Evolutionary conservation across 2,113 vertebrate genomes (phyloP).

Genomic region (Perca schrenkii): DNA sequence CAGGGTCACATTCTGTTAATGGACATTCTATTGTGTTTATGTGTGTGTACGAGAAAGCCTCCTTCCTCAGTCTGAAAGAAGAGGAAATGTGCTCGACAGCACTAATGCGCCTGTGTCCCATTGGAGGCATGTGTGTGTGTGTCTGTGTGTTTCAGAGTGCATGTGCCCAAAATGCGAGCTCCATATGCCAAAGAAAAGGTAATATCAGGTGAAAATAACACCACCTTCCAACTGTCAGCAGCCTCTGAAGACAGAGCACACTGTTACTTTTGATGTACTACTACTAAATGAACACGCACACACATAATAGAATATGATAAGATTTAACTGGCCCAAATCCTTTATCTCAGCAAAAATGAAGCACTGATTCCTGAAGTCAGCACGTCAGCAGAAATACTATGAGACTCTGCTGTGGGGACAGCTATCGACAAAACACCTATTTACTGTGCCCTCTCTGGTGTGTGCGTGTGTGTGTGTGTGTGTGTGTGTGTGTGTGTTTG

Average conservation of each 20-base stretch:
- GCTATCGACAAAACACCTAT: constrained; percentile 73
- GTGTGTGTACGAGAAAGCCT: constrained; percentile 5
- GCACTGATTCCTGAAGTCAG: constrained; percentile 54
- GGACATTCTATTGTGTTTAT: constrained; percentile 18
- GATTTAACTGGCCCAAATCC: constrained; percentile 67
- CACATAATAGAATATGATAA: constrained; percentile 51
- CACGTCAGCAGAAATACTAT: constrained; percentile 54
- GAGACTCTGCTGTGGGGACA: constrained; percentile 52
- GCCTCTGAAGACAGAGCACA: constrained; percentile 26
- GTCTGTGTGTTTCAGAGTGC: constrained; percentile 1
- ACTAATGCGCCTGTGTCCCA: constrained; percentile 42
- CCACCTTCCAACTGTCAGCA: constrained; percentile 16
- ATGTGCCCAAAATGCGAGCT: constrained; percentile 33
- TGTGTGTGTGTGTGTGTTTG: constrained; percentile 17
- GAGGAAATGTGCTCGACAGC: constrained; percentile 26
- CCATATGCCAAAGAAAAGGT: constrained; percentile 49
- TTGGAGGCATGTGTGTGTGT: neutral
- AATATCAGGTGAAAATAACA: constrained; percentile 46
- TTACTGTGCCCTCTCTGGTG: constrained; percentile 44
- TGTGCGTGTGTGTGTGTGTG: constrained; percentile 25
- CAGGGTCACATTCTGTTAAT: constrained; percentile 37
- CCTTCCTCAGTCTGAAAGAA: constrained; percentile 29
- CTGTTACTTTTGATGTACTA: constrained; percentile 34
- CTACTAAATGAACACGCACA: constrained; percentile 49
- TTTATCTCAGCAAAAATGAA: constrained; percentile 77